A percentile compares a stretch with the other conserved stretches of the same genome.
Conservation (phyloP, 2,888 invertebrate genomes). For the Gortyna flavago region DNA sequence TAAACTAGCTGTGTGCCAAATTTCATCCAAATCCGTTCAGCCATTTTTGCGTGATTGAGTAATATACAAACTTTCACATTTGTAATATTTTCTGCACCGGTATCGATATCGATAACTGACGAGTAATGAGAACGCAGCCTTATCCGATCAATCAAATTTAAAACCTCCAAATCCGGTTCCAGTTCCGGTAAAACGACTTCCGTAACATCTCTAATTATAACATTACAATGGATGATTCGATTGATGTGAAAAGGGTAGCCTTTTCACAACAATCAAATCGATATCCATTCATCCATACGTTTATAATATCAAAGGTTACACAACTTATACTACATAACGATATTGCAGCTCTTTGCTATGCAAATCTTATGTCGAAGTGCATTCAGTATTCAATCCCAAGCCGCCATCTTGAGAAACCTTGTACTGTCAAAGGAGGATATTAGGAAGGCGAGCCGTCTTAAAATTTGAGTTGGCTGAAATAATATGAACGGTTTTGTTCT, state of each 20-base stretch:
- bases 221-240: not conserved
- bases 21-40: no score
- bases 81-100: not conserved
- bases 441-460: not conserved
- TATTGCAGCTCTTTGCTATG: slow-evolving; percentile 47
- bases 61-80: no score
- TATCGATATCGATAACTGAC: not conserved
- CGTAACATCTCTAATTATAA: no score
- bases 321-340: not conserved
- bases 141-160: no score
- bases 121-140: not conserved
- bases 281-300: slow-evolving; percentile 6
- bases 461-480: slow-evolving; percentile 1
- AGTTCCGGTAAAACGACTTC: no score
- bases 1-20: no score
- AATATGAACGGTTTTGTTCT: not conserved
- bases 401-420: slow-evolving; percentile 16
- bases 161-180: no score
- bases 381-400: slow-evolving; percentile 41
- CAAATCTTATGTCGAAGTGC: slow-evolving; percentile 45
- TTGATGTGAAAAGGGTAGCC: no score
- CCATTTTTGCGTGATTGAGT: no score
- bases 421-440: slow-evolving; percentile 23
- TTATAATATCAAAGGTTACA: not conserved
- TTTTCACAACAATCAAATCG: not conserved